Base-by-base conservation (phyloP, 1,140 invertebrate species). In the Caenorhabditis remanei region DNA sequence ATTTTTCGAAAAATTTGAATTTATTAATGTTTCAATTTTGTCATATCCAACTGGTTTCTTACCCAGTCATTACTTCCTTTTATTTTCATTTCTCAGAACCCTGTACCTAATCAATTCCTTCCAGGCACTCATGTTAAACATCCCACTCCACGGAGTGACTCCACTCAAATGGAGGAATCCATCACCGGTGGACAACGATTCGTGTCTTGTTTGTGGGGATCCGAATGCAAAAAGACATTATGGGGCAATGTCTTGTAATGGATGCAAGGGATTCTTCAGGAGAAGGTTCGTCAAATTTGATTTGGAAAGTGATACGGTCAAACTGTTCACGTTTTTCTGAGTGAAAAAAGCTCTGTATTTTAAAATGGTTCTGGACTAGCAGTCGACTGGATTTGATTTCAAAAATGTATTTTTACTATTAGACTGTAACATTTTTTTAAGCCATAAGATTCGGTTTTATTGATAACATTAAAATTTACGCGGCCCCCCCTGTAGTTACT, bases 241-340 rank as follows among this genome's bases (percentile, higher is more conserved):
- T 65, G 84, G 84, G 6, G 61, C 84, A 24, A 85, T 85, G 46
- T 43, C 84, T 2, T 85, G 84, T 53, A 85, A 85, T 61, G 84
- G 84, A 50, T 85, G 84, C 21, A 85, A 85, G 19, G 84, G 84
- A 85, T 85, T 85, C 43, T 85, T 85, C 24, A 65, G 84, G 32
- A 65, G 84, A 24, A 85, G 83, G 83, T 84, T 19, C n/a, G 41
- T 48, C 11, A 5, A 6, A 5, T 67, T 21, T 61, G 58, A 32
- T 32, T 32, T 32, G 32, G 32, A 2, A 32, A 32, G 32, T 32
- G 2, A 0, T 32, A 32, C 32, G 32, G 32, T 32, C 32, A 32
- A 32, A 32, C 2, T 32, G 32, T 32, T 32, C 1, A 32, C 32
- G 32, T 32, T 32, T 32, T n/a, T n/a, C n/a, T n/a, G n/a, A n/a